A percentile compares a stretch with the other conserved stretches of the same genome.
Evolutionary conservation across 2,113 vertebrate species (phyloP).

Genomic region (Cyprinus carpio): DNA sequence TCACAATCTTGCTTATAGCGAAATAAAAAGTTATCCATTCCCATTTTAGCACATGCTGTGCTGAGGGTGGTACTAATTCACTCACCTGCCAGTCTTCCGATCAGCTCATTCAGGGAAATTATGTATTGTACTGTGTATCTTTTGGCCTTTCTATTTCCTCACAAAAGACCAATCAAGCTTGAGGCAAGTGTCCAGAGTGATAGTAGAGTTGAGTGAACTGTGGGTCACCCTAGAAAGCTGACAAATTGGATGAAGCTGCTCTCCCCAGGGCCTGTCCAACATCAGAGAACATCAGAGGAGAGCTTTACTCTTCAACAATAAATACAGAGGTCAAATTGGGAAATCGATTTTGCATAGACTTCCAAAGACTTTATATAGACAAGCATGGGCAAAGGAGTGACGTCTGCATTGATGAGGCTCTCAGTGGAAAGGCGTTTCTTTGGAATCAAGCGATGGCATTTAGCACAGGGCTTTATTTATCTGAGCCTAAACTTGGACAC

Average conservation of each 20-base stretch:
- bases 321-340: conserved; percentile 16
- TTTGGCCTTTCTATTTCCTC: conserved; percentile 19
- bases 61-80: background rate
- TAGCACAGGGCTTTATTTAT: background rate
- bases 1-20: background rate
- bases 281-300: conserved; percentile 30
- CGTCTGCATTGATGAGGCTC: background rate
- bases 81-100: conserved; percentile 1
- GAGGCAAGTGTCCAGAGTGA: conserved; percentile 45
- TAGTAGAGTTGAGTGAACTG: conserved; percentile 55
- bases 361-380: background rate
- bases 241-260: conserved; percentile 50
- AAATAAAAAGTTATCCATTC: background rate
- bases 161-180: conserved; percentile 33
- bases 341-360: conserved; percentile 6
- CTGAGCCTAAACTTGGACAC: background rate
- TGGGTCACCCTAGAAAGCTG: conserved; percentile 45
- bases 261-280: conserved; percentile 29
- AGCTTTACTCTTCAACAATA: conserved; percentile 11
- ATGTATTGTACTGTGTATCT: background rate
- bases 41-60: background rate
- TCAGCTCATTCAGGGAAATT: conserved; percentile 4
- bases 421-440: background rate
- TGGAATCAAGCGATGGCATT: background rate
- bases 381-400: background rate